Evolutionary conservation across 2,113 vertebrate species (phyloP).

Genomic region (Dermatemys mawii): DNA sequence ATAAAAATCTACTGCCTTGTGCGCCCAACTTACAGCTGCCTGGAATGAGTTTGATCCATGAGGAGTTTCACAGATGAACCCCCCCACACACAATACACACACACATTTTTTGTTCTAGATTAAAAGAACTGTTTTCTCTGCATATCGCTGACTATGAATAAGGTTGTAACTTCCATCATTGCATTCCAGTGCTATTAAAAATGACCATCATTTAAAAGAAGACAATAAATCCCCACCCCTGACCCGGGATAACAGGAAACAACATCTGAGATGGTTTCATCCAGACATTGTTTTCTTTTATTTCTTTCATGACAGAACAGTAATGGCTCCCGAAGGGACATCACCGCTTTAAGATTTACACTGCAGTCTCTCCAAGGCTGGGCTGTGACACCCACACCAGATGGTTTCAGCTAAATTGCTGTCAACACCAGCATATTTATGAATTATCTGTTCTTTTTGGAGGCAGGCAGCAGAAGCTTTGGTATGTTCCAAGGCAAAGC

Average conservation of each 20-base stretch:
- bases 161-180: background rate
- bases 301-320: constrained; percentile 24
- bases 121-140: background rate
- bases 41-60: background rate
- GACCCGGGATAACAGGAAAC: background rate
- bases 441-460: constrained; percentile 10
- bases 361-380: background rate
- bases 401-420: constrained; percentile 23
- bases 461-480: background rate
- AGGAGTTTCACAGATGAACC: background rate
- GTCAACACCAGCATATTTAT: constrained; percentile 9
- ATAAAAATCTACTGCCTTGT: background rate
- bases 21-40: background rate
- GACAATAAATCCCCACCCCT: background rate
- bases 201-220: background rate
- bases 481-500: background rate
- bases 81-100: background rate
- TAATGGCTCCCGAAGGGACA: background rate
- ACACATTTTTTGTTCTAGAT: background rate
- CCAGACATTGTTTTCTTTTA: background rate
- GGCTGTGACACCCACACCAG: background rate
- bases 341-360: constrained; percentile 21
- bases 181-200: background rate
- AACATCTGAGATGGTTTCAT: background rate
- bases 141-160: background rate